A percentile compares a stretch with the other conserved stretches of the same genome.
Evolutionary conservation across 2,113 vertebrate genomes (phyloP).

Genomic region (Albula glossodonta): DNA sequence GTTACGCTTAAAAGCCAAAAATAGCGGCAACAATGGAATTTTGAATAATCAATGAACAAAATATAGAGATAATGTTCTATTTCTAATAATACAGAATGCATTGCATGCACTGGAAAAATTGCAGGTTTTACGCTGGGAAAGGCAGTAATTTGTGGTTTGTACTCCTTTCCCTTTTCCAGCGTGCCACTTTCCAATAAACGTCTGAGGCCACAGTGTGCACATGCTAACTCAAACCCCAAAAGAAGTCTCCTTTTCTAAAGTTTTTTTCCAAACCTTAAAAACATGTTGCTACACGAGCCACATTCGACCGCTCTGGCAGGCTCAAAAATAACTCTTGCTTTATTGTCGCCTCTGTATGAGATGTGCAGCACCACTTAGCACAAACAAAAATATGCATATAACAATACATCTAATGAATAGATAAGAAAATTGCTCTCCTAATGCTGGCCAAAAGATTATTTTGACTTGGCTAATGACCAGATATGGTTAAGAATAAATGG

Average conservation of each 20-base stretch:
- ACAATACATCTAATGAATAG: background rate
- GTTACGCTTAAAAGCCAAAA: background rate
- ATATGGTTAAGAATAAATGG: background rate
- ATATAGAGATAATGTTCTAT: conserved; percentile 23
- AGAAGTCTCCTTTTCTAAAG: background rate
- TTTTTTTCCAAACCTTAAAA: conserved; percentile 22
- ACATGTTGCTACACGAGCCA: conserved; percentile 24
- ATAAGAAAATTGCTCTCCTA: background rate
- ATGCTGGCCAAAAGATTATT: too few relatives aligned
- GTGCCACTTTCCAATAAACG: conserved; percentile 15
- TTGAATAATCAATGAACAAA: conserved; percentile 5
- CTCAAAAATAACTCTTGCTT: conserved; percentile 23
- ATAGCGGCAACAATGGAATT: background rate
- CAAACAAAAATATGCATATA: background rate
- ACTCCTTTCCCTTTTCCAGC: conserved; percentile 1
- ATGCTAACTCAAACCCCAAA: conserved; percentile 16
- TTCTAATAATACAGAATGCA: conserved; percentile 21
- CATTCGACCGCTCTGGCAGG: conserved; percentile 5
- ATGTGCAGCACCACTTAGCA: background rate
- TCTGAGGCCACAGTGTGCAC: conserved; percentile 29
- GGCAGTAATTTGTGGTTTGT: conserved; percentile 25
- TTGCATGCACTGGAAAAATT: conserved; percentile 22
- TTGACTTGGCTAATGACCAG: background rate
- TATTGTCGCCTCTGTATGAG: background rate
- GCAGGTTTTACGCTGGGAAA: conserved; percentile 3